Evolutionary conservation across 2,113 vertebrate genomes (phyloP), one percentile per base, ranked within the genome.

Genomic region (Thunnus maccoyii): DNA sequence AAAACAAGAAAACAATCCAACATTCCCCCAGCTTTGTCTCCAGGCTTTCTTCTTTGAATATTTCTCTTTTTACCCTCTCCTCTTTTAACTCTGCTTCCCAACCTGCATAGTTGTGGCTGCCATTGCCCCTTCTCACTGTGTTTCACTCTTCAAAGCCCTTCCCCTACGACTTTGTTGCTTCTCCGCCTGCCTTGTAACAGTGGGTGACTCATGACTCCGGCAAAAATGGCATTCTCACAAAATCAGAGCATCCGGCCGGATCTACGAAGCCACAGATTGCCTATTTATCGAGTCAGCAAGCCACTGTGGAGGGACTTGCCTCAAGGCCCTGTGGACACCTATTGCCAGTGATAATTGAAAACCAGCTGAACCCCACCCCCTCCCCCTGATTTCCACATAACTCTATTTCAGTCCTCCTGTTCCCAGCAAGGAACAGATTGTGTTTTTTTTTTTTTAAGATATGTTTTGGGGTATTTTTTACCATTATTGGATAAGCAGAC

Each of bases 221-320:
- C 69, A 65, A 79, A 84, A 66, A 66, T 3, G 0, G 18, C 14
- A 41, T 36, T 64, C 36, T 70, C 20, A 44, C 57, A 76, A 67
- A 75, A 25, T 66, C 44, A 14, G n/a, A 72, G 63, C 25, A 56
- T 65, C 47, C 41, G n/a, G 63, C 71, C 14, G 44, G 18, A 74
- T 51, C 66, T 70, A 71, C 52, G 36, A 74, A 82, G 58, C 58
- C 25, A 14, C 48, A 56, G 30, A 48, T 30, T 18, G 55, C 20
- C 47, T 71, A 3, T 85, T 76, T 67, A 77, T n/a, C n/a, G 32
- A 88, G 86, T 89, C 87, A 88, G 87, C 84, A 36, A 72, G 69
- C 69, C 48, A 47, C 15, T 20, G 27, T 56, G 55, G 64, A 80
- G 64, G 47, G 47, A 64, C 69, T 67, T 27, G 62, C 67, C 60